Conservation (phyloP, 2,113 vertebrate genomes). For the Parus major region DNA sequence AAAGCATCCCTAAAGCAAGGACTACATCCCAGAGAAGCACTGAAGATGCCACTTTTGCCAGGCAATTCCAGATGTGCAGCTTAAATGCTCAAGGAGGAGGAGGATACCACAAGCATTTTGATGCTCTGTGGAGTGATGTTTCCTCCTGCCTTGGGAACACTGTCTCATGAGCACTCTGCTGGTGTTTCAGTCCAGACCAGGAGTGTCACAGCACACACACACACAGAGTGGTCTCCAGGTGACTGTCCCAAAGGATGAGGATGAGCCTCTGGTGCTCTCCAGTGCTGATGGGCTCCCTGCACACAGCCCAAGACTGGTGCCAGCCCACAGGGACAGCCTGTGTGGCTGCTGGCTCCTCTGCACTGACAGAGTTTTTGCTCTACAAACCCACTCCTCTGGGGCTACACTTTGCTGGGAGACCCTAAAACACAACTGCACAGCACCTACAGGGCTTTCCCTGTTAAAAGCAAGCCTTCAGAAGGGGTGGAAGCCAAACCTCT, state of each 20-base stretch:
- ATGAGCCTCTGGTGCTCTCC: neutral
- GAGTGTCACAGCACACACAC: neutral
- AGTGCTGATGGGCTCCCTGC: neutral
- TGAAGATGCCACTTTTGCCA: neutral
- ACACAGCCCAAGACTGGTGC: neutral
- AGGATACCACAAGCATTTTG: neutral
- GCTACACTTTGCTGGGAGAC: neutral
- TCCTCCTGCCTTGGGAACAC: neutral
- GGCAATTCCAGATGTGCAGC: neutral
- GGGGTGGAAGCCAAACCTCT: accelerated
- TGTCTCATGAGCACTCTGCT: too few relatives aligned
- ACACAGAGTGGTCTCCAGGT: neutral
- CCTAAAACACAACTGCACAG: neutral
- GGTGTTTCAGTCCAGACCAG: neutral
- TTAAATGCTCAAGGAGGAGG: neutral
- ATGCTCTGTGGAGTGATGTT: neutral
- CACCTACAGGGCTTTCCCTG: neutral
- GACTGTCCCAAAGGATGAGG: neutral
- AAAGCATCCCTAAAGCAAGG: neutral
- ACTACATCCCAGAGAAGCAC: neutral
- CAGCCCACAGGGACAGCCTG: neutral
- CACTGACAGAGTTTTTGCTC: neutral
- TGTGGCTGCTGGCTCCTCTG: neutral
- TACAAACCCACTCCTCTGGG: neutral
- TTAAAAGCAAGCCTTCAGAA: neutral